phyloP scores from a whole-genome alignment of 2,113 vertebrate genomes.

The Aix galericulata region DNA sequence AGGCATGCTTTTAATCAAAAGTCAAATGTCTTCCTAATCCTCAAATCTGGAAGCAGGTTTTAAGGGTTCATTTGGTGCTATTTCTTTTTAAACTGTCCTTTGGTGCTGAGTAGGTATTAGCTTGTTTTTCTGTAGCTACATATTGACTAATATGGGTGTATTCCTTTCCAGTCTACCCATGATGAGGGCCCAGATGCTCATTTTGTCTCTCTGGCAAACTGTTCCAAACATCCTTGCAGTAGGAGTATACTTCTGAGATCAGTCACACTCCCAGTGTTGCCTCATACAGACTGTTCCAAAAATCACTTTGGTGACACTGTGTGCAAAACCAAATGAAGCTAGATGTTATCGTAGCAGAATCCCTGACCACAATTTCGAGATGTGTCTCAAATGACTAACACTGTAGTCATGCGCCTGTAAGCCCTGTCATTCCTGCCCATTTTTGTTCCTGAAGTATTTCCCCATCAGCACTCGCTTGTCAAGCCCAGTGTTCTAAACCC shows the following conservation, averaged over 20 bases:
- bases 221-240: neutral
- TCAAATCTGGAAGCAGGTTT: neutral
- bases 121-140: neutral
- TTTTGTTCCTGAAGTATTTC: neutral
- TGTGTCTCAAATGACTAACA: neutral
- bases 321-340: neutral
- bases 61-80: neutral
- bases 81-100: neutral
- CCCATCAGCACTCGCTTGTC: neutral
- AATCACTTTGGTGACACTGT: neutral
- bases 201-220: slow-evolving; percentile 16
- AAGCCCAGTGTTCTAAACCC: neutral
- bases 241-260: slow-evolving; percentile 28
- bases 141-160: neutral
- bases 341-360: neutral
- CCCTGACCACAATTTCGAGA: neutral
- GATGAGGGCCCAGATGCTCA: neutral
- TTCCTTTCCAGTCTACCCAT: neutral
- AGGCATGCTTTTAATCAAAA: neutral
- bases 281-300: neutral
- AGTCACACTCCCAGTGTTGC: neutral
- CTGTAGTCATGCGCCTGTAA: neutral
- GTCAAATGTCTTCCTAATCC: neutral
- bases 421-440: neutral
- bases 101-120: neutral